phyloP scores from a whole-genome alignment of 2,113 vertebrate species.

The Spea bombifrons region DNA sequence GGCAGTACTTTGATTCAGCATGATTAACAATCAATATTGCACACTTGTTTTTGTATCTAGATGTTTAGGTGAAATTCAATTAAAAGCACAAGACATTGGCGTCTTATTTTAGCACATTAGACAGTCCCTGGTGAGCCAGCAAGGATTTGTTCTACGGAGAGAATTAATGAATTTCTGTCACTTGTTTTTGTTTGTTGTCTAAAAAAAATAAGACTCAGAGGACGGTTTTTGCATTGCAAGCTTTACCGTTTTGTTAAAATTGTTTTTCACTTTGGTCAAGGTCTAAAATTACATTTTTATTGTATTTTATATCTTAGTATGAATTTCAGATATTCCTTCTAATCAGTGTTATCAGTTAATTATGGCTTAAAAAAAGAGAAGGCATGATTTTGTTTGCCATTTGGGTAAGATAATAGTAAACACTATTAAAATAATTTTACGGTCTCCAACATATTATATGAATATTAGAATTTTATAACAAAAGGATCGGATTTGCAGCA shows the following conservation, averaged over 20 bases:
- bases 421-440: too few species aligned
- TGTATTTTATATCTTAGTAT: too few species aligned
- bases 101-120: conserved; percentile 35
- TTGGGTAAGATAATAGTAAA: too few species aligned
- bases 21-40: conserved; percentile 40
- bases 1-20: conserved; percentile 11
- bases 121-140: conserved; percentile 20
- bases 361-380: too few species aligned
- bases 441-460: too few species aligned
- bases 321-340: not conserved
- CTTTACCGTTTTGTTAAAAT: conserved; percentile 1
- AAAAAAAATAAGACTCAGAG: not conserved
- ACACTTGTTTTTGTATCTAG: conserved; percentile 36
- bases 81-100: conserved; percentile 19
- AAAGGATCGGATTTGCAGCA: conserved; percentile 24
- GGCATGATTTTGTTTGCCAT: too few species aligned
- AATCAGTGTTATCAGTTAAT: not conserved
- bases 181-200: conserved; percentile 12
- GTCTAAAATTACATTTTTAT: too few species aligned
- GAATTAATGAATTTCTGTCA: conserved; percentile 38
- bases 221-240: conserved; percentile 8
- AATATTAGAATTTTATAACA: too few species aligned
- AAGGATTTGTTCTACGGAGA: conserved; percentile 21
- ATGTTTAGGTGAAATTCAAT: conserved; percentile 44
- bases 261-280: not conserved